A percentile compares a stretch with the other conserved stretches of the same genome.
Conservation (phyloP, 2,113 vertebrate genomes). For the Tachysurus fulvidraco region DNA sequence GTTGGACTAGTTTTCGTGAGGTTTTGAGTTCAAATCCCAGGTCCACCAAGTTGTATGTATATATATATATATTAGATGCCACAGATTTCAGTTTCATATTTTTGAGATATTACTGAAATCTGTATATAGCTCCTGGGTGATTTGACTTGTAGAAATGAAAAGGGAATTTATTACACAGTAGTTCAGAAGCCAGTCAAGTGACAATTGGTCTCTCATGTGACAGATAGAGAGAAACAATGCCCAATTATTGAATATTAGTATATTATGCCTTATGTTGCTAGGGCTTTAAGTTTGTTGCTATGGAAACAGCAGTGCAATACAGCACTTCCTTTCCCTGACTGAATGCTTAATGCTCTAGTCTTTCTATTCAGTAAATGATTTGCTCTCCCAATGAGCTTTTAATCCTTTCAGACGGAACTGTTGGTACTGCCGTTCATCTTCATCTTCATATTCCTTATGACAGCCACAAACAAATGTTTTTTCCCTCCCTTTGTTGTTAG, state of each 20-base stretch:
- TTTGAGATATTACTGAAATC: background rate
- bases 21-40: no score
- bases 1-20: no score
- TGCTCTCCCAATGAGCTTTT: background rate
- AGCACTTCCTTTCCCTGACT: conserved; percentile 7
- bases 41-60: no score
- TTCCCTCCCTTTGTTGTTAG: background rate
- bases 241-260: conserved; percentile 27
- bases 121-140: background rate
- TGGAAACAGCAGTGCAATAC: conserved; percentile 44
- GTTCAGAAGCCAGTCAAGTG: background rate
- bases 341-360: background rate
- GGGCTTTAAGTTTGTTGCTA: conserved; percentile 51
- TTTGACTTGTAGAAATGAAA: background rate
- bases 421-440: no score
- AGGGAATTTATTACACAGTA: background rate
- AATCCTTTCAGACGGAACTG: background rate
- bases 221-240: background rate
- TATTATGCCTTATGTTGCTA: conserved; percentile 26
- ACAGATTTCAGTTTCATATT: background rate
- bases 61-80: background rate
- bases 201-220: background rate
- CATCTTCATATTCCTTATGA: background rate
- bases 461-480: background rate
- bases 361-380: background rate